Evolutionary conservation across 2,113 vertebrate species (phyloP).

Genomic region (Nannospalax galili): DNA sequence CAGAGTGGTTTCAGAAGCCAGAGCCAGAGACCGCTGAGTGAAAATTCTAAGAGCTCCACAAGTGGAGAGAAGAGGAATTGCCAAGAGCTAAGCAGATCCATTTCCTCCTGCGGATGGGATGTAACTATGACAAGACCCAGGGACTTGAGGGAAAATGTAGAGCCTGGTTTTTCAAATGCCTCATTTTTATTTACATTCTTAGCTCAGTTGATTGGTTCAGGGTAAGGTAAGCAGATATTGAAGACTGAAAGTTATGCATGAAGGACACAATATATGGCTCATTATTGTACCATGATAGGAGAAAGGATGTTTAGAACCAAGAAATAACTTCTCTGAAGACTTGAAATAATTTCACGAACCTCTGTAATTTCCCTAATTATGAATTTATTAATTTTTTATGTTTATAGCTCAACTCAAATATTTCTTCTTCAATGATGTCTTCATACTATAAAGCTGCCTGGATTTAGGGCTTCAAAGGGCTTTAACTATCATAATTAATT

Average conservation of each 20-base stretch:
- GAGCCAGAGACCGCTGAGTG: neutral
- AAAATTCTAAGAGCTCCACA: neutral
- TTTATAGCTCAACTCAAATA: neutral
- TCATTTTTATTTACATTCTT: neutral
- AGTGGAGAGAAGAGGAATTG: neutral
- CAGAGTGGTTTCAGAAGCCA: neutral
- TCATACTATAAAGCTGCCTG: neutral
- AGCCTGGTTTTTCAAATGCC: slow-evolving; percentile 11
- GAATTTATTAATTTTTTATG: neutral
- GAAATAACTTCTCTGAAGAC: neutral
- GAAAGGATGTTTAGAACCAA: neutral
- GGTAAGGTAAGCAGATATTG: neutral
- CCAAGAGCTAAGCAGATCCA: neutral
- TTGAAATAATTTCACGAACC: neutral
- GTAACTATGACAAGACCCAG: neutral
- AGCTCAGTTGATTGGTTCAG: neutral
- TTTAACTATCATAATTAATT: neutral
- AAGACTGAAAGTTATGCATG: neutral
- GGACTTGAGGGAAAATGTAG: neutral
- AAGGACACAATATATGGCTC: neutral
- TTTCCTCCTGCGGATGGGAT: neutral
- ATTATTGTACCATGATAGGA: neutral
- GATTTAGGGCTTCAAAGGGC: neutral
- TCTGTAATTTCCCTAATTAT: neutral
- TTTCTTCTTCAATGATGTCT: neutral